These are phyloP conservation scores for Drosophila colorata DNA, from an alignment of 2,888 invertebrate genomes.

Conservation along the genomic window DNA sequence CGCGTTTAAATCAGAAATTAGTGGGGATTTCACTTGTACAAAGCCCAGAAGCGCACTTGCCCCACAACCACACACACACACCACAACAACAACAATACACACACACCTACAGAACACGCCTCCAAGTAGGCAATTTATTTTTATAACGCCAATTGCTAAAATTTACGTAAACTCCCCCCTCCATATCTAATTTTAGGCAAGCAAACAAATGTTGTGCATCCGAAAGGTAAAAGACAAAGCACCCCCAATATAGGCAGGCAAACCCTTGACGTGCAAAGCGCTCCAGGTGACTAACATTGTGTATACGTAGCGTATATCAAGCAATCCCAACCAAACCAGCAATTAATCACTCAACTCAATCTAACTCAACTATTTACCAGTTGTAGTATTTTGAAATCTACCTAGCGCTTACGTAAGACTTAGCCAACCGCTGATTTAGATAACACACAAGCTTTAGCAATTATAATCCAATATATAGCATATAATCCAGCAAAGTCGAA, in stretches of 20 bases:
- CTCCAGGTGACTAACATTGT: constrained; percentile 83
- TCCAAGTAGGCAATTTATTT: constrained; percentile 51
- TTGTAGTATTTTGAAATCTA: constrained; percentile 51
- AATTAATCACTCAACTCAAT: constrained; percentile 39
- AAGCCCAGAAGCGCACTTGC: constrained; percentile 53
- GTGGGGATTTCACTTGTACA: constrained; percentile 68
- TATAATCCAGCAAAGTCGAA: constrained; percentile 6
- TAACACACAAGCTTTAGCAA: constrained; percentile 37
- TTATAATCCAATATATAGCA: constrained; percentile 3
- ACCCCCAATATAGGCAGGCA: constrained; percentile 82
- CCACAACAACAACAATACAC: constrained; percentile 12
- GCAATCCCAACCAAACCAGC: constrained; percentile 29
- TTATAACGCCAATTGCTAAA: constrained; percentile 32
- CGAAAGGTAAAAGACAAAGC: constrained; percentile 83
- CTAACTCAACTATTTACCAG: constrained; percentile 53
- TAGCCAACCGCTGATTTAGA: constrained; percentile 28
- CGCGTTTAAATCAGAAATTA: constrained; percentile 64
- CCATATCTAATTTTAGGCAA: constrained; percentile 81
- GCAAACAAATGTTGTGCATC: constrained; percentile 83
- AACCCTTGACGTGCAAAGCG: constrained; percentile 80
- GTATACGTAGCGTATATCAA: constrained; percentile 62
- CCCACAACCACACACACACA: constrained; percentile 13
- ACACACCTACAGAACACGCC: constrained; percentile 42
- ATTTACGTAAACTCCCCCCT: constrained; percentile 37
- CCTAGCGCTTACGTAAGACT: constrained; percentile 53